phyloP scores from a whole-genome alignment of 2,888 invertebrate species.

The Chrysopilus asiliformis region DNA sequence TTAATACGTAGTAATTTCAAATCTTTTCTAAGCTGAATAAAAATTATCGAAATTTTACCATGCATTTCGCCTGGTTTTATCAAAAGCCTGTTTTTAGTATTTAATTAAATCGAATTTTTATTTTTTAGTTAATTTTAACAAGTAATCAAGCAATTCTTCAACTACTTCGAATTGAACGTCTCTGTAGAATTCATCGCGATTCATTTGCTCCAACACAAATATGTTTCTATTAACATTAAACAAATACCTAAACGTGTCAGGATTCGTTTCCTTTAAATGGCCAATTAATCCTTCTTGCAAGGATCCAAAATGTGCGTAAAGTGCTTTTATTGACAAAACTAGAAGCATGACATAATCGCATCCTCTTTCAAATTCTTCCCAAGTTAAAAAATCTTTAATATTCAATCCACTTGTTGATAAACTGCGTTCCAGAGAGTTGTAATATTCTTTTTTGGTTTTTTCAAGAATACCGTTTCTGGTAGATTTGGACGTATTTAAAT shows the following conservation, averaged over 20 bases:
- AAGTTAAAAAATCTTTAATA: too few species aligned
- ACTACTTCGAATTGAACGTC: conserved; percentile 24
- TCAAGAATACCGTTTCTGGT: too few species aligned
- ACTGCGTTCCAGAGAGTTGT: too few species aligned
- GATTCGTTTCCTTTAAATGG: conserved; percentile 26
- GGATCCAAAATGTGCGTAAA: conserved; percentile 3
- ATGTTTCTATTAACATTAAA: conserved; percentile 32
- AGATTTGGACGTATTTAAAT: too few species aligned
- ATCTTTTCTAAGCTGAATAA: too few species aligned
- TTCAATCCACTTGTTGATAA: too few species aligned
- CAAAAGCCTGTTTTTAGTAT: too few species aligned
- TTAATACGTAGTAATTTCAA: too few species aligned
- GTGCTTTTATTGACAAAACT: conserved; percentile 1
- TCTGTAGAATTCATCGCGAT: conserved; percentile 26
- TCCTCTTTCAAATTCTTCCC: conserved; percentile 19
- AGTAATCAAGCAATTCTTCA: conserved; percentile 26
- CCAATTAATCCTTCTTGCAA: conserved; percentile 22
- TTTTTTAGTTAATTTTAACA: conserved; percentile 1
- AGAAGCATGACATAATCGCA: conserved; percentile 20
- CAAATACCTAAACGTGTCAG: conserved; percentile 31
- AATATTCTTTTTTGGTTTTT: too few species aligned
- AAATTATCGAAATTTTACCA: too few species aligned
- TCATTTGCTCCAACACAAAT: conserved; percentile 28
- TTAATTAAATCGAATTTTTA: too few species aligned
- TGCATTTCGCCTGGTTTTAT: too few species aligned